A percentile compares a stretch with the other conserved stretches of the same genome.
These are phyloP conservation scores for Himalopsyche tibetana DNA, from an alignment of 2,888 invertebrate genomes.

Conservation along the genomic window DNA sequence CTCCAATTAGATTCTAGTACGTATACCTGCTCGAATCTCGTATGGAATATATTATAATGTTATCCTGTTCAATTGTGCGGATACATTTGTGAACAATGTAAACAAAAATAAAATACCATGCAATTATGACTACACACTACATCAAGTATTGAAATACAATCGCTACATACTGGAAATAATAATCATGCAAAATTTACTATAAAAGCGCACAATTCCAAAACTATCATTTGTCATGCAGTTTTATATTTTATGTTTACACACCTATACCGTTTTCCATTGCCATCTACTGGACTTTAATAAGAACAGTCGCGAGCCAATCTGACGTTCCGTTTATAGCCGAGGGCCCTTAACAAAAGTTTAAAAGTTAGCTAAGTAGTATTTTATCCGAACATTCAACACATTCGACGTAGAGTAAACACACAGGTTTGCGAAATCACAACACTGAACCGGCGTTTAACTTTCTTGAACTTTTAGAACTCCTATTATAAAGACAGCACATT, in stretches of 20 bases:
- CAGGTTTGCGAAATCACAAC: slow-evolving; percentile 47
- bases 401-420: slow-evolving; percentile 48
- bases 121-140: slow-evolving; percentile 27
- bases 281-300: slow-evolving; percentile 58
- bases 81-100: slow-evolving; percentile 10
- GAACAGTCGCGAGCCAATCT: slow-evolving; percentile 57
- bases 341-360: slow-evolving; percentile 64
- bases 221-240: slow-evolving; percentile 62
- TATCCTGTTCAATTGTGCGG: too few species aligned
- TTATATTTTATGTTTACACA: slow-evolving; percentile 62
- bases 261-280: slow-evolving; percentile 65
- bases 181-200: slow-evolving; percentile 52
- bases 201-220: slow-evolving; percentile 44
- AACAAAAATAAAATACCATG: slow-evolving; percentile 44
- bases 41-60: neutral
- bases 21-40: neutral
- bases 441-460: slow-evolving; percentile 43
- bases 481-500: slow-evolving; percentile 54
- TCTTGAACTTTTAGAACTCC: slow-evolving; percentile 36
- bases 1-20: slow-evolving; percentile 1
- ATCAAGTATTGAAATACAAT: slow-evolving; percentile 36
- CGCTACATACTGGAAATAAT: slow-evolving; percentile 43
- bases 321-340: slow-evolving; percentile 62
- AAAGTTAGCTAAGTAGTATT: slow-evolving; percentile 57
- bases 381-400: slow-evolving; percentile 47